These are phyloP conservation scores for Corvus cornix DNA, from an alignment of 2,113 vertebrate species.

Conservation along the genomic window DNA sequence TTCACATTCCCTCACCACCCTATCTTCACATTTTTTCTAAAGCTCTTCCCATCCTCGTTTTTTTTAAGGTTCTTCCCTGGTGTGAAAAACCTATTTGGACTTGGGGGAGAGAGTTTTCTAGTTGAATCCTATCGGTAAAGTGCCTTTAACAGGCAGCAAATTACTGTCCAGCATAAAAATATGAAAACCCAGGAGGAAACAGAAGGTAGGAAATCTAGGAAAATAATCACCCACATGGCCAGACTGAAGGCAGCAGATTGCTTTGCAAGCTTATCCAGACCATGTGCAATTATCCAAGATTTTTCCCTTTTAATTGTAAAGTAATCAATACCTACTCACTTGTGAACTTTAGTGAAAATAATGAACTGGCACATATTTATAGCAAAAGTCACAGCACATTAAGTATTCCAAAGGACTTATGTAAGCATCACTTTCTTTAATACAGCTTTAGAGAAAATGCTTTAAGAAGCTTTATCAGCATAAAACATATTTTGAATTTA, in stretches of 20 bases:
- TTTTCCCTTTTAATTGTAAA: background rate
- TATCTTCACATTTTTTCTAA: background rate
- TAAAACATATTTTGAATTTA: slow-evolving; percentile 53
- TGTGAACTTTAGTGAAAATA: background rate
- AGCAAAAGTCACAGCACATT: slow-evolving; percentile 11
- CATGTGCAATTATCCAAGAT: background rate
- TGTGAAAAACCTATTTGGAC: background rate
- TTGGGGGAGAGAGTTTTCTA: background rate
- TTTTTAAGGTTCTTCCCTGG: background rate
- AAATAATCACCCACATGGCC: background rate
- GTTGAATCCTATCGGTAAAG: background rate
- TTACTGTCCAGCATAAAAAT: background rate
- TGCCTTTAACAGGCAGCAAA: background rate
- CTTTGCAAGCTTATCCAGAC: background rate
- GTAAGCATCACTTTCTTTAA: slow-evolving; percentile 2
- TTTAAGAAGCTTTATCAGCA: slow-evolving; percentile 63
- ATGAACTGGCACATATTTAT: background rate
- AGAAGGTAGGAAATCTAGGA: background rate
- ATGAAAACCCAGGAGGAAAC: background rate
- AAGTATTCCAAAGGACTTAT: slow-evolving; percentile 31
- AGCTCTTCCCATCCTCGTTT: background rate
- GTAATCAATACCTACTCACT: slow-evolving; percentile 14
- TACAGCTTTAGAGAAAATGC: background rate
- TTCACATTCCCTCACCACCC: background rate
- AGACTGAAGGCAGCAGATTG: background rate